Evolutionary conservation across 2,797 vertebrate genomes (phyloP).

Genomic region (Distichodus sexfasciatus): DNA sequence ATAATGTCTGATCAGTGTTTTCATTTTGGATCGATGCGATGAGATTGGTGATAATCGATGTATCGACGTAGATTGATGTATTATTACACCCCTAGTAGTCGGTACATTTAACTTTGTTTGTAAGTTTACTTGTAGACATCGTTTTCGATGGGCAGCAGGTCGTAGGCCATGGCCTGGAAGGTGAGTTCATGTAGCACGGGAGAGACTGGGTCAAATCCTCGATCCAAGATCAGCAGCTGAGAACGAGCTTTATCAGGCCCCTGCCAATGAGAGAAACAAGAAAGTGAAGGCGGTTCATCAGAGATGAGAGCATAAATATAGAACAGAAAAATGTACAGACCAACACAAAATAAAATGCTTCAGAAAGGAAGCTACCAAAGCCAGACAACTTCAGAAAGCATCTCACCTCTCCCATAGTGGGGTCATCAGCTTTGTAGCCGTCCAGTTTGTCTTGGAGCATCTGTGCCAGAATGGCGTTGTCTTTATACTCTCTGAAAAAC

Average conservation of each 20-base stretch:
- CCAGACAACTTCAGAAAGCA: not conserved
- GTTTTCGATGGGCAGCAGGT: conserved; percentile 91
- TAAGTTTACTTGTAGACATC: conserved; percentile 88
- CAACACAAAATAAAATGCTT: too few species aligned
- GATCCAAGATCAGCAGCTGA: conserved; percentile 93
- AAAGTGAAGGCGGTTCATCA: not conserved
- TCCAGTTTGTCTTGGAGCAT: conserved; percentile 97
- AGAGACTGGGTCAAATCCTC: conserved; percentile 88
- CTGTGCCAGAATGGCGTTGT: conserved; percentile 91
- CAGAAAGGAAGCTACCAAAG: not conserved
- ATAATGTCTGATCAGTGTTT: too few species aligned
- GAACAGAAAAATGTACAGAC: too few species aligned
- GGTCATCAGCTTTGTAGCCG: conserved; percentile 94
- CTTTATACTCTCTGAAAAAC: conserved; percentile 71
- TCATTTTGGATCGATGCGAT: too few species aligned
- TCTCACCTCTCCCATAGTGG: conserved; percentile 94
- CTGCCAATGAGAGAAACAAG: conserved; percentile 63
- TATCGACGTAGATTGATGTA: too few species aligned
- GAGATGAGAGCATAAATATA: not conserved
- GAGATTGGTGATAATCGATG: too few species aligned
- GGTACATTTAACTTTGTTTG: not conserved
- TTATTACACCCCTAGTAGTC: too few species aligned
- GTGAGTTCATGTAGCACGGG: conserved; percentile 93
- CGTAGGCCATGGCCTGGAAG: conserved; percentile 96
- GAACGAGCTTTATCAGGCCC: conserved; percentile 94